phyloP scores from a whole-genome alignment of 2,113 vertebrate genomes.

The Cyrtonyx montezumae region DNA sequence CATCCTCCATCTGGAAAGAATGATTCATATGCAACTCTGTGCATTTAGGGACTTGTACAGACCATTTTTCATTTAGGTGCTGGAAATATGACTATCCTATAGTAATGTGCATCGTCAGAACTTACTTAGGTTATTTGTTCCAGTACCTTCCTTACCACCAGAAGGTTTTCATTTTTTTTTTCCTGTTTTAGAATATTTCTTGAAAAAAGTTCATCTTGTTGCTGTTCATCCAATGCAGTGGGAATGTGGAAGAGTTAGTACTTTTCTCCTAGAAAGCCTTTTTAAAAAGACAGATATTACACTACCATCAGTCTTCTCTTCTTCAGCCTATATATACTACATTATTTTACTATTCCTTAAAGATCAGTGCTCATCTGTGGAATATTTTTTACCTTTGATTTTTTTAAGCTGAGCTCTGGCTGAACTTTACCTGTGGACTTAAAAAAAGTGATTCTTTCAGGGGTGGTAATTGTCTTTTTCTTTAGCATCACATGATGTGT shows the following conservation, averaged over 20 bases:
- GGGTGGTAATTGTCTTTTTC: neutral
- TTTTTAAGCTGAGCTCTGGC: neutral
- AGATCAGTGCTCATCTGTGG: neutral
- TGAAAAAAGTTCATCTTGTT: neutral
- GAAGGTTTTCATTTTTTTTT: neutral
- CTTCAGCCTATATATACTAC: neutral
- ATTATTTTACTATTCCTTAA: neutral
- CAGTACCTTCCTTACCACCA: neutral
- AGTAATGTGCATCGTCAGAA: neutral
- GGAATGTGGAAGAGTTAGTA: neutral
- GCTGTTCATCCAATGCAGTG: neutral
- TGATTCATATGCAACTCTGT: neutral
- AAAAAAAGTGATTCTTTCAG: neutral
- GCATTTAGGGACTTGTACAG: neutral
- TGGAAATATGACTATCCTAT: neutral
- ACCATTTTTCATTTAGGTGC: neutral
- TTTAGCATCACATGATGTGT: neutral
- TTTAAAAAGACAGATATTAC: neutral
- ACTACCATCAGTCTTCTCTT: neutral
- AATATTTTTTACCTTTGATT: neutral
- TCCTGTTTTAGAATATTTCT: neutral
- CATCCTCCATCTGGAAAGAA: neutral
- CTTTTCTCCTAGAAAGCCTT: neutral
- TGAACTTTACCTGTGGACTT: neutral
- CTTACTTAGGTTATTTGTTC: neutral